Base-by-base conservation (phyloP, 2,113 vertebrate genomes). In the Athene noctua region DNA sequence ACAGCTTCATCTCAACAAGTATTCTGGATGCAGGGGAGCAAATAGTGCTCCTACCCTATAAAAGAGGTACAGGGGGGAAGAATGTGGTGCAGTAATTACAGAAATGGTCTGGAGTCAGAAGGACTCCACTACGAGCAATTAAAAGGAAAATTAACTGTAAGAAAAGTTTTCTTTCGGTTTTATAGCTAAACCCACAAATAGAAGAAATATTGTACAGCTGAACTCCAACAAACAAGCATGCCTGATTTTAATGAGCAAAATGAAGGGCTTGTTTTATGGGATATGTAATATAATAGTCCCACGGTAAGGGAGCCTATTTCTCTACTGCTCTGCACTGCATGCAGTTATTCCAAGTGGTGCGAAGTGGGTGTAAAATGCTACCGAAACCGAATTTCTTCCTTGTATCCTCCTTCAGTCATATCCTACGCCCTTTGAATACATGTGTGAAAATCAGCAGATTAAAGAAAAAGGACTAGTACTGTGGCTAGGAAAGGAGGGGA, bases 161-260 rank as follows among this genome's bases (percentile, higher is more conserved):
- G 89, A 92, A 94, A 96, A 92, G 70, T 92, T 95, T 95, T 94
- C 78, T 92, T 96, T 94, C 0, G 0, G 30, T 95, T 97, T 97
- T 97, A 97, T 94, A 91, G 92, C 80, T 94, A 91, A 96, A 88
- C 20, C 66, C 94, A 86, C 94, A 95, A 97, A 95, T 77, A 96
- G 84, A 95, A 95, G 74, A 90, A 97, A 96, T 75, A 86, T 71
- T 94, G 93, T 88, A 83, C 67, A 90, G 86, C n/a, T 25, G 6
- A 88, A 87, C 27, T 92, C 88, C 66, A 94, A 34, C 89, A 97
- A 95, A 97, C 77, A 97, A 89, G 92, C 80, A 66, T 89, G 96
- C 88, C 80, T 89, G 88, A 94, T 84, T 95, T 90, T 95, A 96
- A 96, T 68, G 91, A 95, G 88, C 47, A 85, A 97, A 96, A 93